These are phyloP conservation scores for Pseudomyrmex cubaensis DNA, from an alignment of 1,140 invertebrate species.

Conservation along the genomic window DNA sequence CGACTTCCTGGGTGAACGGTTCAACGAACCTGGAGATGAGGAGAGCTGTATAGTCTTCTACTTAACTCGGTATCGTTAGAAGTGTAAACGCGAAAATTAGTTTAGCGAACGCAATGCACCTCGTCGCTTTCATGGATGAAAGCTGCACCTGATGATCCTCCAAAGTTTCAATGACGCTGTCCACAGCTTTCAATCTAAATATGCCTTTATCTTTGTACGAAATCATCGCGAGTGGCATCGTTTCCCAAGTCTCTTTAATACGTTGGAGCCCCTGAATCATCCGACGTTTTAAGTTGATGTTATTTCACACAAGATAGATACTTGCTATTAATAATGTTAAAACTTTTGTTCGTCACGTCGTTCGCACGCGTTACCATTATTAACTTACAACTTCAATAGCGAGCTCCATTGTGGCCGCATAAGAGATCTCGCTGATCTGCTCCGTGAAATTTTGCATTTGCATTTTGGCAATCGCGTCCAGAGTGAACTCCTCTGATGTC, in stretches of 20 bases:
- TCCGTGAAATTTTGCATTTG: constrained; percentile 92
- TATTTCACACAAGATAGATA: neutral
- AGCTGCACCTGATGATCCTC: constrained; percentile 92
- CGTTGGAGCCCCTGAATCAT: constrained; percentile 87
- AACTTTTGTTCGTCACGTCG: neutral
- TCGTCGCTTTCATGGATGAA: constrained; percentile 93
- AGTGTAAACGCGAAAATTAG: neutral
- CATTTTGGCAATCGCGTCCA: constrained; percentile 91
- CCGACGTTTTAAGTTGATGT: neutral
- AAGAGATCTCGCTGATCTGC: constrained; percentile 92
- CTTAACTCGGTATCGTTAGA: constrained; percentile 6
- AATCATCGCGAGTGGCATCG: constrained; percentile 89
- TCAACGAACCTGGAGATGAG: constrained; percentile 89
- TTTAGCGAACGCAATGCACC: constrained; percentile 68
- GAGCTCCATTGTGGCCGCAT: constrained; percentile 93
- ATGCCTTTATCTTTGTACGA: constrained; percentile 89
- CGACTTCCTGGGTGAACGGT: constrained; percentile 78
- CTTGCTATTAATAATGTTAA: neutral
- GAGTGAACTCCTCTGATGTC: constrained; percentile 90
- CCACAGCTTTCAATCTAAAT: constrained; percentile 87
- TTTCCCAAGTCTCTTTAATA: constrained; percentile 90
- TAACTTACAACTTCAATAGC: constrained; percentile 89
- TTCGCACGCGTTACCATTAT: neutral
- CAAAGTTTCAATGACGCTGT: constrained; percentile 90
- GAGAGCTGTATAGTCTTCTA: constrained; percentile 38